Base-by-base conservation (phyloP, 2,113 vertebrate species). In the Pelobates fuscus region DNA sequence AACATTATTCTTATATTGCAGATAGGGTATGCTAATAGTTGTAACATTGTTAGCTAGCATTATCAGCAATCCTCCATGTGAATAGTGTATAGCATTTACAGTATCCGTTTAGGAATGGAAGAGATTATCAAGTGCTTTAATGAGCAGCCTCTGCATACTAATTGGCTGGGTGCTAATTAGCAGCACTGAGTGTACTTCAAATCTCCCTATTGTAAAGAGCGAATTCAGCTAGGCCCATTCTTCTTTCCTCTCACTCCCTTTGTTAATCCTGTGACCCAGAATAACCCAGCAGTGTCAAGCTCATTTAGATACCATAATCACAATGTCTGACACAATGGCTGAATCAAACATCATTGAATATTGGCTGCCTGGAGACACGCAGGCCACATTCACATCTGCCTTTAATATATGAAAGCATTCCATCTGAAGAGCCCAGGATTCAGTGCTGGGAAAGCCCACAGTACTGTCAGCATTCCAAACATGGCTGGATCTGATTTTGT, bases 251-350 rank as follows among this genome's bases (percentile, higher is more conserved):
- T 67, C 55, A 26, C 24, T 30, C 58, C 67, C 75, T 71, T 58
- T 57, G 77, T 54, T 80, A 81, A 74, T 49, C 49, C 78, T 78
- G 27, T 81, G 71, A 81, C 80, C 81, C 29, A 23, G 67, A 76
- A 77, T 49, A 85, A 86, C 81, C 80, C 0, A 0, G 71, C n/a
- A n/a, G 44, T 30, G 65, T 15, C 67, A 71, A 75, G 37, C 76
- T 79, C 73, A 26, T 75, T 80, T 58, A 80, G 77, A 80, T 80
- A 62, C 2, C 2, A 71, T 80, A 61, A 81, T 81, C 71, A 78
- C 77, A 62, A 57, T 27, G 23, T 24, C 61, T 20, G 3, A 72
- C 77, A 79, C 46, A 5, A 17, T 70, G 71, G 11, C 37, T 37
- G 30, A 65, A 79, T 4, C 8, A 27, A 60, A 0, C 0, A 21